Base-by-base conservation (phyloP, 2,113 vertebrate genomes). In the Ammodytes marinus region DNA sequence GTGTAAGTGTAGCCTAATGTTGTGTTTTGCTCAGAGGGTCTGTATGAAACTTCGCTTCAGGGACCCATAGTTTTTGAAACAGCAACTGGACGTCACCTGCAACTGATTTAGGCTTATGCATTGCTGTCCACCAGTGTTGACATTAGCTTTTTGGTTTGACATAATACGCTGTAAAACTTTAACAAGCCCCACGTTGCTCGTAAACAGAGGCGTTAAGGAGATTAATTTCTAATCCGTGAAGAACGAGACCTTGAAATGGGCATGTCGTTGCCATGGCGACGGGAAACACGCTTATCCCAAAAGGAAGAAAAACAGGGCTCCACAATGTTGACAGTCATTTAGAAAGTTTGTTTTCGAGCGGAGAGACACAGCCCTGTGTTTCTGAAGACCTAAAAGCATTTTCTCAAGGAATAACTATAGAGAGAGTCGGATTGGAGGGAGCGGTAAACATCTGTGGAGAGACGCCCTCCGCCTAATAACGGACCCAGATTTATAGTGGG, bases 231-330 rank as follows among this genome's bases (percentile, higher is more conserved):
- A 6, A 80, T 81, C 81, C 79, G 57, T 66, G 65, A 79, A 81
- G 58, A 88, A 50, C 71, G 19, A 69, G 78, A 78, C 69, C 47
- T 42, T 72, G 57, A 61, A 64, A 78, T 76, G 19, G 17, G 39
- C 63, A 64, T 47, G 37, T 39, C 35, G 92, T 93, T 90, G 17
- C 82, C 88, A 88, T 88, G 84, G 90, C 27, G 87, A 89, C 6
- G 37, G 27, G 49, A 37, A 12, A 35, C 55, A 60, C 60, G 65
- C 87, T 46, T 12, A 52, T 46, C 58, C 82, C 27, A 27, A 27
- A 27, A 27, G 27, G 27, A 27, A 27, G 27, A 27, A 27, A 27
- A 27, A 47, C 52, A 59, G n/a, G 1, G 55, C 17, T 57, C n/a
- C 49, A 10, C 43, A 42, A n/a, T 54, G 79, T 63, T 46, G 43